Base-by-base conservation (phyloP, 1,140 invertebrate genomes). In the Neotoxoptera formosana region DNA sequence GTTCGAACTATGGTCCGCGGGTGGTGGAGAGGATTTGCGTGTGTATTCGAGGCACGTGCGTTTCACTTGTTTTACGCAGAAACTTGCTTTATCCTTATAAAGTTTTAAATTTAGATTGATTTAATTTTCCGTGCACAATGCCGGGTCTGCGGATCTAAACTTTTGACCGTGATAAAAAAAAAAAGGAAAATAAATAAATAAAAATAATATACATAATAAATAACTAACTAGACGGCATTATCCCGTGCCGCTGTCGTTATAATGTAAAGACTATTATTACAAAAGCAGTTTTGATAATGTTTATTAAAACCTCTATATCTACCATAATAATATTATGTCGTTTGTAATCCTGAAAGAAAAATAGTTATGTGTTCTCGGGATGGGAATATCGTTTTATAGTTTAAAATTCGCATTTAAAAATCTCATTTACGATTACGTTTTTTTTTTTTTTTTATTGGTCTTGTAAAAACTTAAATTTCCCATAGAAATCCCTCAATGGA, bases 51-150 rank as follows among this genome's bases (percentile, higher is more conserved):
- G 34, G 91, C 91, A 92, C 91, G 91, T 92, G 76, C 91, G 76
- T 53, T 92, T 92, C 47, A 51, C 91, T 92, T 92, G 91, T 92
- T 92, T 92, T 92, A 92, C 91, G 67, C 47, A 45, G 41, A 92
- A 41, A 83, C 76, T 83, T 23, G 91, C 91, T 83, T 91, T 83
- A 83, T 83, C 45, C 45, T 81, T 51, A 51, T 51, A 34, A 92
- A 92, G 91, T 92, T 92, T 83, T 83, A 51, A 83, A 83, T 92
- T 92, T 53, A 83, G 91, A 92, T 92, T 92, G 47, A 83, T 83
- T 92, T 51, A 83, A 83, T 92, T 48, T 81, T 25, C 20, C 21
- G 45, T 25, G 20, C 25, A 36, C 67, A 67, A 48, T 48, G 25
- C 4, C 21, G 47, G 2, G 47, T 7, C 91, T 81, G 47, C 20